Conservation (phyloP, 2,797 vertebrate genomes). For the Spondyliosoma cantharus region DNA sequence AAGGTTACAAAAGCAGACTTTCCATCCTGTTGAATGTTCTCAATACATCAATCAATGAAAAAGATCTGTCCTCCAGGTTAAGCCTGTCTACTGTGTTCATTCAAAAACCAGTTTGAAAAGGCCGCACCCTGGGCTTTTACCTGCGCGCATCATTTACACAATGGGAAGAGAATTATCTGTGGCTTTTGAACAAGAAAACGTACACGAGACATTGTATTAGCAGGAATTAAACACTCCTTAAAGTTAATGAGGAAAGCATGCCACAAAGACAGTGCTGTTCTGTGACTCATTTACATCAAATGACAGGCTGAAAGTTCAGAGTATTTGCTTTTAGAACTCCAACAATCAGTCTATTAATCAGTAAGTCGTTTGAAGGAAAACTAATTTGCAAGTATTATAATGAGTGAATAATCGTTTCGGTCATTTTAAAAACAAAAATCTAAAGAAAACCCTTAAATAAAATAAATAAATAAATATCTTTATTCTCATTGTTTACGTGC, state of each 20-base stretch:
- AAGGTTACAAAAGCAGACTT: slow-evolving; percentile 4
- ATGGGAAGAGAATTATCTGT: slow-evolving; percentile 22
- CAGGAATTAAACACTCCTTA: slow-evolving; percentile 48
- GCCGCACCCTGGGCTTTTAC: slow-evolving; percentile 65
- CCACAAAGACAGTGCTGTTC: slow-evolving; percentile 15
- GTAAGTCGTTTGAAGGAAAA: background rate
- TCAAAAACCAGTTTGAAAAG: slow-evolving; percentile 74
- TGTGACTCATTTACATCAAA: background rate
- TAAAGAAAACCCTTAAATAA: too few relatives aligned
- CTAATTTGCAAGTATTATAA: background rate
- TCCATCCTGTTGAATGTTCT: slow-evolving; percentile 12
- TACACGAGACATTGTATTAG: background rate
- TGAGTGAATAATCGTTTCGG: background rate
- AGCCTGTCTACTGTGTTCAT: slow-evolving; percentile 36
- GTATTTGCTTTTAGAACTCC: background rate
- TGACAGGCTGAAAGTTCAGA: background rate
- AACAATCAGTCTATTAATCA: background rate
- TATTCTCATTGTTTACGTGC: too few relatives aligned
- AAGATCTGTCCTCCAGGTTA: slow-evolving; percentile 38
- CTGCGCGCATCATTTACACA: slow-evolving; percentile 53
- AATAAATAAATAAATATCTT: too few relatives aligned
- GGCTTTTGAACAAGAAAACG: slow-evolving; percentile 24
- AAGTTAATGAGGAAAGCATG: slow-evolving; percentile 10
- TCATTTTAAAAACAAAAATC: background rate
- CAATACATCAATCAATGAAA: slow-evolving; percentile 26